Percentiles rank a stretch among this genome's conserved stretches.
These are phyloP conservation scores for Zaprionus capensis DNA, from an alignment of 1,140 invertebrate genomes.

Conservation along the genomic window DNA sequence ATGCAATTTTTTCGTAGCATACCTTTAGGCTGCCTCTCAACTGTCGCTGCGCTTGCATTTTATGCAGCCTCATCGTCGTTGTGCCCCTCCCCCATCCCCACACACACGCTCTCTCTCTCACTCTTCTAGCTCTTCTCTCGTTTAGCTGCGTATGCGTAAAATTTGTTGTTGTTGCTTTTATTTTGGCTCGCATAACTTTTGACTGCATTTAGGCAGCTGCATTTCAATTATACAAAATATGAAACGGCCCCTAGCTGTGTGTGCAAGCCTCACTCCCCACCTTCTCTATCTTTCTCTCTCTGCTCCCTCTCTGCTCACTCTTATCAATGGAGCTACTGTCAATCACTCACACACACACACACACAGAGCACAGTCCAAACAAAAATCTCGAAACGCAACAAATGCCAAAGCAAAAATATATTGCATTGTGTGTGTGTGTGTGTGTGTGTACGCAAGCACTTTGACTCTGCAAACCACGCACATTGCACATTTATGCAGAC, in stretches of 20 bases:
- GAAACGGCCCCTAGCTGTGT: constrained; percentile 2
- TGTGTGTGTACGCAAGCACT: constrained; percentile 24
- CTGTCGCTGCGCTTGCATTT: constrained; percentile 70
- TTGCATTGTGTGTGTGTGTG: constrained; percentile 50
- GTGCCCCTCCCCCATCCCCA: not conserved
- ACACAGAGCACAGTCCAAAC: constrained; percentile 38
- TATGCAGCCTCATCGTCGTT: constrained; percentile 35
- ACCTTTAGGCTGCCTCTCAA: constrained; percentile 67
- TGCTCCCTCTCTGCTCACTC: not conserved
- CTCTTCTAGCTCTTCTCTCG: constrained; percentile 23
- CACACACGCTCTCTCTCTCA: not conserved
- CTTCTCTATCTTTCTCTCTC: not conserved
- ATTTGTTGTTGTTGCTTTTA: constrained; percentile 50
- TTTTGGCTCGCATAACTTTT: constrained; percentile 70
- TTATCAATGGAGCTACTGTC: constrained; percentile 70
- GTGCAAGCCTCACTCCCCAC: not conserved
- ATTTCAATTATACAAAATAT: constrained; percentile 54
- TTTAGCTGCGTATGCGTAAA: constrained; percentile 58
- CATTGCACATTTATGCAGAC: constrained; percentile 70
- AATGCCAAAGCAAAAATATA: constrained; percentile 75
- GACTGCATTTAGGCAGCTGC: constrained; percentile 63
- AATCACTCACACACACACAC: constrained; percentile 57
- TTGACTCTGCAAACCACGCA: constrained; percentile 58
- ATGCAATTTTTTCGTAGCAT: constrained; percentile 69
- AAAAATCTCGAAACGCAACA: constrained; percentile 73